phyloP scores from a whole-genome alignment of 2,113 vertebrate genomes.

The Acrocephalus arundinaceus region DNA sequence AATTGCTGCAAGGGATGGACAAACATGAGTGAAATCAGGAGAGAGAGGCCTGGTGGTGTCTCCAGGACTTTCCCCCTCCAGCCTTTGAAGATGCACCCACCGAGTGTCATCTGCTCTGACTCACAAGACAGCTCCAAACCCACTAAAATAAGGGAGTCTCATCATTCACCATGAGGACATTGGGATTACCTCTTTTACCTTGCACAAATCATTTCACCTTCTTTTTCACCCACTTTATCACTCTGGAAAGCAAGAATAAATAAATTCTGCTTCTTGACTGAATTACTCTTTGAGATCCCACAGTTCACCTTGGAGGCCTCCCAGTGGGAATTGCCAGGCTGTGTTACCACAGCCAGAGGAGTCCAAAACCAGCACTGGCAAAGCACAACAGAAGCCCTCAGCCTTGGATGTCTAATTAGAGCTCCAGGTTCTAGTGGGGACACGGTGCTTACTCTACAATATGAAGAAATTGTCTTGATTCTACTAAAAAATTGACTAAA shows the following conservation, averaged over 20 bases:
- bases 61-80: background rate
- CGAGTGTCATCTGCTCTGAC: fast-evolving
- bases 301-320: background rate
- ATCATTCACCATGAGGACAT: background rate
- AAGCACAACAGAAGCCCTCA: background rate
- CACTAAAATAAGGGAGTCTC: background rate
- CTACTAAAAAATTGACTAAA: background rate
- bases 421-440: background rate
- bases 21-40: background rate
- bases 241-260: background rate
- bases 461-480: background rate
- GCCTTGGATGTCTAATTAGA: background rate
- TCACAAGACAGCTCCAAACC: background rate
- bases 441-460: background rate
- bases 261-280: background rate
- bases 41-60: background rate
- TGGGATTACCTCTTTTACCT: background rate
- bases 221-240: background rate
- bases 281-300: background rate
- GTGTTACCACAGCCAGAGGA: background rate
- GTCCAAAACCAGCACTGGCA: background rate
- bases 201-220: background rate
- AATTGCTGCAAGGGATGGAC: background rate
- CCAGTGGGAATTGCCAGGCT: background rate
- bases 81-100: background rate